phyloP scores from a whole-genome alignment of 1,140 invertebrate species.

The Gryllus bimaculatus region DNA sequence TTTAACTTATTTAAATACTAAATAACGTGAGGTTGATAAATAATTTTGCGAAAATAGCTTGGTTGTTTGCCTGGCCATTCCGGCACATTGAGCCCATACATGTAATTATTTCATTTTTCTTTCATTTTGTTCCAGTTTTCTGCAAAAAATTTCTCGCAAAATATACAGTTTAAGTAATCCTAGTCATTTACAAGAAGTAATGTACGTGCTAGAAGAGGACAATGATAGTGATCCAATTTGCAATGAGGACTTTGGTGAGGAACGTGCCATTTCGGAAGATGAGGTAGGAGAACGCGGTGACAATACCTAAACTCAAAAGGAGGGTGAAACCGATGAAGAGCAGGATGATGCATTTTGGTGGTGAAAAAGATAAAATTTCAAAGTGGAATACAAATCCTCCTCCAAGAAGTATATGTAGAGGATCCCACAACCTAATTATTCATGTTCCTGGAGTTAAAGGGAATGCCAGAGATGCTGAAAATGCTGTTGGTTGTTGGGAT shows the following conservation, averaged over 20 bases:
- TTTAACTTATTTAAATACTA: background rate
- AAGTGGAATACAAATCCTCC: background rate
- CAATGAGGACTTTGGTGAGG: slow-evolving; percentile 8
- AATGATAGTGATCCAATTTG: background rate
- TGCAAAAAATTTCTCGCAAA: background rate
- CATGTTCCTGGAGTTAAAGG: slow-evolving; percentile 6
- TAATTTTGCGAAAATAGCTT: slow-evolving; percentile 8
- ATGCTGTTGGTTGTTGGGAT: slow-evolving; percentile 9
- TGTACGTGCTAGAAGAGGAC: slow-evolving; percentile 3
- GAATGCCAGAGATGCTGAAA: background rate
- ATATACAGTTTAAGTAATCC: background rate
- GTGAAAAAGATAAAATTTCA: slow-evolving; percentile 9
- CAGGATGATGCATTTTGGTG: background rate
- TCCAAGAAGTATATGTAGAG: background rate
- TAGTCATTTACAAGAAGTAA: background rate
- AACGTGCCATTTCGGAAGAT: background rate
- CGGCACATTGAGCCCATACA: background rate
- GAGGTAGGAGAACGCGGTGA: slow-evolving; percentile 6
- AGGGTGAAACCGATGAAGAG: background rate
- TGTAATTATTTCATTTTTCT: background rate
- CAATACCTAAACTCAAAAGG: background rate
- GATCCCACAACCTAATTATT: background rate
- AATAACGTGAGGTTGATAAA: background rate
- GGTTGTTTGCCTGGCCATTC: background rate
- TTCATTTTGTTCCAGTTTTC: background rate